Evolutionary conservation across 2,113 vertebrate genomes (phyloP).

Genomic region (Bucco capensis): DNA sequence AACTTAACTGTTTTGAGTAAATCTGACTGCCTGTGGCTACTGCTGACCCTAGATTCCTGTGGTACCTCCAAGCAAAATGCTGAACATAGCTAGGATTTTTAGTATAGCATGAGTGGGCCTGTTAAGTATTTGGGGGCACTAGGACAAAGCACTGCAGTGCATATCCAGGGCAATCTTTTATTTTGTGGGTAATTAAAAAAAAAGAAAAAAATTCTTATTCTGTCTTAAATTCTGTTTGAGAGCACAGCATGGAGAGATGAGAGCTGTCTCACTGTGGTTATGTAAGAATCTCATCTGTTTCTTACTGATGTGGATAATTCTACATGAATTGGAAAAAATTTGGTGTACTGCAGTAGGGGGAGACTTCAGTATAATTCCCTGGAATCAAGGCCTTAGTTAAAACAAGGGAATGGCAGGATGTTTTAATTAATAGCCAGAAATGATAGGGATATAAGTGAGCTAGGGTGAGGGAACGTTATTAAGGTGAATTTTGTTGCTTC

Average conservation of each 20-base stretch:
- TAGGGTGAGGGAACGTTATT: neutral
- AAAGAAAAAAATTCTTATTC: neutral
- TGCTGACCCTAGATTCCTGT: constrained; percentile 48
- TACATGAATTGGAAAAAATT: neutral
- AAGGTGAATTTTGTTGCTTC: neutral
- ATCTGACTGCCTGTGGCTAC: constrained; percentile 27
- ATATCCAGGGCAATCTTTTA: neutral
- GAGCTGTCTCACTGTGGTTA: neutral
- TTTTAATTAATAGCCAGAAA: neutral
- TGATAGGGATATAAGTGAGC: neutral
- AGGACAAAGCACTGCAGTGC: neutral
- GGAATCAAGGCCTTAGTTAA: neutral
- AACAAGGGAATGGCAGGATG: neutral
- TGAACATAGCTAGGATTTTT: constrained; percentile 67
- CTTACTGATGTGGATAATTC: neutral
- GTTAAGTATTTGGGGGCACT: neutral
- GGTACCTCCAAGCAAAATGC: constrained; percentile 61
- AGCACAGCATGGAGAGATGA: neutral
- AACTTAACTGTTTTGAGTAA: constrained; percentile 8
- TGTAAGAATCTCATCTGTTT: neutral
- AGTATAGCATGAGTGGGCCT: neutral
- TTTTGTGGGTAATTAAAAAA: too few relatives aligned
- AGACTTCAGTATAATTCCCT: neutral
- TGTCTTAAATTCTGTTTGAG: neutral
- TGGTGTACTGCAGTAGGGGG: neutral